These are phyloP conservation scores for Balearica regulorum DNA, from an alignment of 2,797 vertebrate genomes.

Conservation along the genomic window DNA sequence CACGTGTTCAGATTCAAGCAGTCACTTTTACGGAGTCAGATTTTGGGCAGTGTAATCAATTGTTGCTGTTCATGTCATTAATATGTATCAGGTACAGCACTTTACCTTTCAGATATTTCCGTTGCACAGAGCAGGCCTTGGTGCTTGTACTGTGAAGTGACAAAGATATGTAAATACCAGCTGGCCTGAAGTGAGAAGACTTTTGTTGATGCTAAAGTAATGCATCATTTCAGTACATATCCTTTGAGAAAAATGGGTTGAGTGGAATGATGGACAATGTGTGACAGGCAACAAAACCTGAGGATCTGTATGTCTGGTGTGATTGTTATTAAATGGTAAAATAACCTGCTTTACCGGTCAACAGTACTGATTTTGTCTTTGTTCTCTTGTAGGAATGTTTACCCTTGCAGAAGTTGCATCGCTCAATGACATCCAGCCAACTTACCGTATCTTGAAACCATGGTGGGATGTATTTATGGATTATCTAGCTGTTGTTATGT, in stretches of 20 bases:
- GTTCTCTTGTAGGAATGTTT: conserved; percentile 92
- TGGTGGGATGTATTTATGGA: conserved; percentile 99
- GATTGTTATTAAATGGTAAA: background rate
- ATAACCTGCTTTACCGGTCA: background rate
- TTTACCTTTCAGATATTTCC: background rate
- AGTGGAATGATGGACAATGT: background rate
- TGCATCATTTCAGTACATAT: background rate
- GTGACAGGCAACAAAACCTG: background rate
- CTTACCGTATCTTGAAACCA: conserved; percentile 98
- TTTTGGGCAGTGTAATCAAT: background rate
- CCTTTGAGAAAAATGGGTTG: background rate
- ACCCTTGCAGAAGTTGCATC: conserved; percentile 99
- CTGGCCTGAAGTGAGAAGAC: background rate
- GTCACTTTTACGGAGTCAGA: background rate
- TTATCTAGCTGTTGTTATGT: conserved; percentile 96
- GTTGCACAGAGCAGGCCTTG: background rate
- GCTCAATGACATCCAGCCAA: conserved; percentile 97
- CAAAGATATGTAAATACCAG: background rate
- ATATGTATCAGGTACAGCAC: background rate
- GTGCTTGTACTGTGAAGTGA: background rate
- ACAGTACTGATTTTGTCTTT: conserved; percentile 11
- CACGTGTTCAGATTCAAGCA: background rate
- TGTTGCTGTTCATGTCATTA: background rate
- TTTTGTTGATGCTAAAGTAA: background rate
- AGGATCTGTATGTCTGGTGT: background rate